These are phyloP conservation scores for Tachysurus vachellii DNA, from an alignment of 2,113 vertebrate species.

Conservation along the genomic window DNA sequence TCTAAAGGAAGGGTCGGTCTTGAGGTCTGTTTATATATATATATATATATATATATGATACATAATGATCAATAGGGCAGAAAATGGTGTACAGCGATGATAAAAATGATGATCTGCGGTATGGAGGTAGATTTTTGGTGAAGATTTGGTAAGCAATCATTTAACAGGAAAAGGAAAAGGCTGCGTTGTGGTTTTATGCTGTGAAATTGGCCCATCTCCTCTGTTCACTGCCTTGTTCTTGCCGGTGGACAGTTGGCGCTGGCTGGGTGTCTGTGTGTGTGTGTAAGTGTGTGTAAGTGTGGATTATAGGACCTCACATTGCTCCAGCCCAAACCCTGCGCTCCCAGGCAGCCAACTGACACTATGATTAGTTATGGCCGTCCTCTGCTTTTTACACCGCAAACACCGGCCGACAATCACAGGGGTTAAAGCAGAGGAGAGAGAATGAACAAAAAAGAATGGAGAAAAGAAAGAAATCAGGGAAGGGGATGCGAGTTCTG, in stretches of 20 bases:
- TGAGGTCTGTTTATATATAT: background rate
- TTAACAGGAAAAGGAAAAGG: background rate
- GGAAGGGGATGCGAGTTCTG: slow-evolving; percentile 40
- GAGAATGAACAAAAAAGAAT: slow-evolving; percentile 19
- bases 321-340: slow-evolving; percentile 75
- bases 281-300: slow-evolving; percentile 29
- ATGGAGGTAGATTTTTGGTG: background rate
- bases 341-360: slow-evolving; percentile 82
- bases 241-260: slow-evolving; percentile 39
- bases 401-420: slow-evolving; percentile 72
- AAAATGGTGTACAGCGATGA: background rate
- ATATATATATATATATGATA: background rate
- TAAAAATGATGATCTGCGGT: background rate
- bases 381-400: slow-evolving; percentile 70
- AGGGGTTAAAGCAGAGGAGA: slow-evolving; percentile 58
- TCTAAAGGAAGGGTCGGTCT: too few relatives aligned
- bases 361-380: slow-evolving; percentile 84
- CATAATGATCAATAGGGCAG: background rate
- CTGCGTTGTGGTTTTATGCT: background rate
- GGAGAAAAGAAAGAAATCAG: slow-evolving; percentile 47
- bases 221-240: slow-evolving; percentile 32
- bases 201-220: slow-evolving; percentile 33
- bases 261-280: slow-evolving; percentile 26
- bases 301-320: slow-evolving; percentile 67
- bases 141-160: background rate